These are phyloP conservation scores for Drosophila ficusphila DNA, from an alignment of 1,140 invertebrate genomes.

Conservation along the genomic window DNA sequence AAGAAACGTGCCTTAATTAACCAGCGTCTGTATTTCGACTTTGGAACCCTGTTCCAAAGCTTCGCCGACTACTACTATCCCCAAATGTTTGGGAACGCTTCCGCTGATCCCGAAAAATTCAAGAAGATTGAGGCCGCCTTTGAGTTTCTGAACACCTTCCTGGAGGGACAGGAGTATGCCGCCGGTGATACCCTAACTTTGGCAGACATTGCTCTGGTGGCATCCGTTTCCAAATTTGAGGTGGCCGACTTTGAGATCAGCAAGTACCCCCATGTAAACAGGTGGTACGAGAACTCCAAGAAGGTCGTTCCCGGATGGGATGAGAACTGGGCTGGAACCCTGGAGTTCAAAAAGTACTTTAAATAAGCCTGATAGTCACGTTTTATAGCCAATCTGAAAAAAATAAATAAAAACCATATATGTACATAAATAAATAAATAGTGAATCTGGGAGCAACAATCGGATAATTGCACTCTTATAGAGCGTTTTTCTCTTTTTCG, in stretches of 20 bases:
- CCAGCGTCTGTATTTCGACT: constrained; percentile 90
- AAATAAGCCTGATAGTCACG: constrained; percentile 52
- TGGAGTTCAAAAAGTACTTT: constrained; percentile 85
- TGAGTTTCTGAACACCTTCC: constrained; percentile 88
- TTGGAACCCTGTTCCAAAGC: constrained; percentile 88
- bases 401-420: constrained; percentile 49
- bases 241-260: constrained; percentile 88
- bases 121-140: constrained; percentile 88
- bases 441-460: constrained; percentile 1
- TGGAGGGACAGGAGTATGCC: constrained; percentile 87
- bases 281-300: constrained; percentile 90
- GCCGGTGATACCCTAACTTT: constrained; percentile 89
- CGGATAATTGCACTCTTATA: constrained; percentile 5
- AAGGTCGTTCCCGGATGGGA: constrained; percentile 89
- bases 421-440: too few species aligned
- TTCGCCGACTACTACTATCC: constrained; percentile 89
- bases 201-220: constrained; percentile 88
- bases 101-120: constrained; percentile 87
- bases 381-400: constrained; percentile 6
- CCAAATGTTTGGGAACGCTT: constrained; percentile 87
- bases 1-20: constrained; percentile 89
- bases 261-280: constrained; percentile 88
- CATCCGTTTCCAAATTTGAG: constrained; percentile 88
- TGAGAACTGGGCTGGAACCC: constrained; percentile 87
- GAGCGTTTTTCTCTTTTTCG: constrained; percentile 16